Conservation (phyloP, 1,140 invertebrate species). For the Penaeus chinensis region DNA sequence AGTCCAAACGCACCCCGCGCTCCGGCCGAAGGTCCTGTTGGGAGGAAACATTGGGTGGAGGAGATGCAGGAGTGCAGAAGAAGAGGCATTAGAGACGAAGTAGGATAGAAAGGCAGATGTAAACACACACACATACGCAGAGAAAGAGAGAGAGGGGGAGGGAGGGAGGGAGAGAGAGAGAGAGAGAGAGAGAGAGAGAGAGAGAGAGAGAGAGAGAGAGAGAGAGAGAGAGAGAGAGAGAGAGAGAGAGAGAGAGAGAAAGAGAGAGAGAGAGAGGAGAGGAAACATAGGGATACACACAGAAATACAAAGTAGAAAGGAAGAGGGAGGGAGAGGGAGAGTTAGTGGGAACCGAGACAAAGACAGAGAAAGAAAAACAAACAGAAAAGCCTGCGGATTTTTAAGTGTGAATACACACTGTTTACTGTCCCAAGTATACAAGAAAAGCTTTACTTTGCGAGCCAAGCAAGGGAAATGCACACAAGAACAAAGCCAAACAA, state of each 20-base stretch:
- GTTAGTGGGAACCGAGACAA: background rate
- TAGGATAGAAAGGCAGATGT: background rate
- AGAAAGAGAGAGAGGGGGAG: background rate
- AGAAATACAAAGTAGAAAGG: background rate
- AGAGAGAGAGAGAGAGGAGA: background rate
- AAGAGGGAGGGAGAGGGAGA: background rate
- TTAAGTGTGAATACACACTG: too few species aligned
- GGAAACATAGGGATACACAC: background rate
- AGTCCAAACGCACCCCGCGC: conserved; percentile 23
- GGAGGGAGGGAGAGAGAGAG: background rate
- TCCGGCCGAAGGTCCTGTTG: conserved; percentile 35
- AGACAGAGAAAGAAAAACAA: background rate
- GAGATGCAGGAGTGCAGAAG: background rate
- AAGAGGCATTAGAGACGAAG: background rate
- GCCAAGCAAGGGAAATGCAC: background rate
- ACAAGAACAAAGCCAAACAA: background rate
- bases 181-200: background rate
- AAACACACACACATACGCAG: background rate
- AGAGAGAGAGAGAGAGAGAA: background rate
- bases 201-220: background rate
- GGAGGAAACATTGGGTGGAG: background rate
- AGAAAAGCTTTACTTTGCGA: too few species aligned
- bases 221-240: background rate
- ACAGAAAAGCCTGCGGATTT: too few species aligned
- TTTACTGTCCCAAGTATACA: too few species aligned